Evolutionary conservation across 1,140 invertebrate species (phyloP).

Genomic region (Idris sp.): DNA sequence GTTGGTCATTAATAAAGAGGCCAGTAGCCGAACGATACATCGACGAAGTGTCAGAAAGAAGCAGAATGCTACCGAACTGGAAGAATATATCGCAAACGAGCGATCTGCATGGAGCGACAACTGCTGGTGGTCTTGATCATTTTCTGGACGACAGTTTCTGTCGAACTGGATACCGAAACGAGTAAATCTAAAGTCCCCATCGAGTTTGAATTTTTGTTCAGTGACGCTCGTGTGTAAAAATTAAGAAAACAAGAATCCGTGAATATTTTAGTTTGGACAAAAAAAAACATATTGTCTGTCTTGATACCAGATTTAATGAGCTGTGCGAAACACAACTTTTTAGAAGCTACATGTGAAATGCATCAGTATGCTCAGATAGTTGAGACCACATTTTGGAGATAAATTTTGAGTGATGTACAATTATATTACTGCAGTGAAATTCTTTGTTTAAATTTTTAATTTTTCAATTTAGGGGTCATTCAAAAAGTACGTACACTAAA

Average conservation of each 20-base stretch:
- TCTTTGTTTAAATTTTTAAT: no score
- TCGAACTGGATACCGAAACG: slow-evolving; percentile 51
- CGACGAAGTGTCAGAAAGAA: slow-evolving; percentile 62
- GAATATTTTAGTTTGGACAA: slow-evolving; percentile 28
- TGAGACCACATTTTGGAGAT: no score
- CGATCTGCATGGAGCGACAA: slow-evolving; percentile 39
- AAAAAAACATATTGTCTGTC: slow-evolving; percentile 41
- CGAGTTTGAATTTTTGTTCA: no score
- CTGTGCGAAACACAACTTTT: slow-evolving; percentile 11
- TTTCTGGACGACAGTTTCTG: slow-evolving; percentile 39
- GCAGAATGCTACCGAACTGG: slow-evolving; percentile 62
- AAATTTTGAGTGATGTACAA: slow-evolving; percentile 5
- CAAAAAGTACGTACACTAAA: no score
- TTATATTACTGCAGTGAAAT: no score
- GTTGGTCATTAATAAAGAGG: slow-evolving; percentile 59
- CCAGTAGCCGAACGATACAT: slow-evolving; percentile 62
- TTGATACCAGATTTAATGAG: slow-evolving; percentile 21
- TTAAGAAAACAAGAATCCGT: slow-evolving; percentile 48
- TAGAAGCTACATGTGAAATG: slow-evolving; percentile 26
- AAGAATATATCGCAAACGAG: slow-evolving; percentile 54
- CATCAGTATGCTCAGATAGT: no score
- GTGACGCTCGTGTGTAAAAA: slow-evolving; percentile 30
- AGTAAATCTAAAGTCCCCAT: no score
- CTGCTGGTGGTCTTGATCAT: slow-evolving; percentile 68
- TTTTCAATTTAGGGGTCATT: no score